Conservation (phyloP, 2,888 invertebrate genomes). For the Leptinotarsa peninsularis region DNA sequence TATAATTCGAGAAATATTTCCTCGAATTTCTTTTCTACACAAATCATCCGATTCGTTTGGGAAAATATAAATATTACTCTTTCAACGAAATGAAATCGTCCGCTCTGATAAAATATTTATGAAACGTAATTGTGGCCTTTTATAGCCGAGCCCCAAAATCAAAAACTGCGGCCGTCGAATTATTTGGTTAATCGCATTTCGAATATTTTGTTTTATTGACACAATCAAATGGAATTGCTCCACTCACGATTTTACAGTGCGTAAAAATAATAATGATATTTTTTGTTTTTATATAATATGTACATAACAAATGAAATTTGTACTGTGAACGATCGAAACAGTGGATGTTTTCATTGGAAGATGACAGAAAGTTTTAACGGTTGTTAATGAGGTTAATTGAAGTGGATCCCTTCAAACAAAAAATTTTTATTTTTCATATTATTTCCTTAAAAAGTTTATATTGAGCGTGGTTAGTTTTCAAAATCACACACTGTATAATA, state of each 20-base stretch:
- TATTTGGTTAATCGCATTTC: slow-evolving; percentile 27
- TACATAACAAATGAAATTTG: too few relatives aligned
- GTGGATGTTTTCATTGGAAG: too few relatives aligned
- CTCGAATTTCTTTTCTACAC: too few relatives aligned
- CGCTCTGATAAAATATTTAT: slow-evolving; percentile 25
- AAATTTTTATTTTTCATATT: too few relatives aligned
- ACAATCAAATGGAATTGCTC: not conserved
- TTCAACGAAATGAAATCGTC: slow-evolving; percentile 6
- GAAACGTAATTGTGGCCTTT: slow-evolving; percentile 26
- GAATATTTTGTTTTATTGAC: slow-evolving; percentile 8
- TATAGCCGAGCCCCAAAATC: slow-evolving; percentile 18
- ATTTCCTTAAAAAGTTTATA: too few relatives aligned
- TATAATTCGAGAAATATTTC: too few relatives aligned
- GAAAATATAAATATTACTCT: not conserved
- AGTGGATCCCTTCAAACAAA: too few relatives aligned
- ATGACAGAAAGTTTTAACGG: too few relatives aligned
- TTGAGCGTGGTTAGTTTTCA: too few relatives aligned
- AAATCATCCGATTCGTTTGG: slow-evolving; percentile 6
- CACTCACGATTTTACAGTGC: not conserved
- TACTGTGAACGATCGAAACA: too few relatives aligned
- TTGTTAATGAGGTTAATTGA: too few relatives aligned
- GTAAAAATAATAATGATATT: slow-evolving; percentile 1
- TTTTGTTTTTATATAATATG: not conserved
- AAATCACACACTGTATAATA: too few relatives aligned
- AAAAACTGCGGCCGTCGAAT: slow-evolving; percentile 23